phyloP scores from a whole-genome alignment of 2,113 vertebrate species.

The Actinemys pallida region DNA sequence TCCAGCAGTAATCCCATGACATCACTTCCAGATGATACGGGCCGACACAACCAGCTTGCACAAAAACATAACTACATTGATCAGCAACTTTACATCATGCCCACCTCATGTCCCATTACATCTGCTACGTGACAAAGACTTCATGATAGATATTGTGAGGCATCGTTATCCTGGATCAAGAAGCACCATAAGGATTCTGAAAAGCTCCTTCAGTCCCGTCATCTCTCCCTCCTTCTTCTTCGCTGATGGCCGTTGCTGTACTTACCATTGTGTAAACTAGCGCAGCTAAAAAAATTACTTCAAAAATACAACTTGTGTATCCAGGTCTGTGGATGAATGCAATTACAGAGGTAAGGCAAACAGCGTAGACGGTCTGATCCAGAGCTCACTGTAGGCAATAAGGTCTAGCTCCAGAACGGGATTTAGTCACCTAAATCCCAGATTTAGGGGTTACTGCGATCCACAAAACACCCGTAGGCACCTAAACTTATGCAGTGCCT shows the following conservation, averaged over 20 bases:
- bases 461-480: neutral
- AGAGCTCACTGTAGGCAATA: neutral
- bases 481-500: neutral
- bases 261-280: neutral
- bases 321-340: neutral
- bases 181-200: neutral
- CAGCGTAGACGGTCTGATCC: neutral
- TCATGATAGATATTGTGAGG: neutral
- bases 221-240: neutral
- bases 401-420: neutral
- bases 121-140: neutral
- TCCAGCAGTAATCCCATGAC: neutral
- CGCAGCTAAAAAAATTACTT: neutral
- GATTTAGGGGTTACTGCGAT: neutral
- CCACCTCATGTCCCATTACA: neutral
- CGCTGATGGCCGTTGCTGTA: neutral
- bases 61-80: neutral
- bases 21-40: rapidly evolving
- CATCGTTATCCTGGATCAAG: neutral
- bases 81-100: neutral
- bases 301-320: neutral
- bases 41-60: neutral
- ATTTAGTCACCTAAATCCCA: neutral
- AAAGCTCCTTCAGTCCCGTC: neutral
- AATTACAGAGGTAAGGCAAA: neutral